Evolutionary conservation across 2,113 vertebrate species (phyloP), one percentile per base, ranked within the genome.

Genomic region (Panurus biarmicus): DNA sequence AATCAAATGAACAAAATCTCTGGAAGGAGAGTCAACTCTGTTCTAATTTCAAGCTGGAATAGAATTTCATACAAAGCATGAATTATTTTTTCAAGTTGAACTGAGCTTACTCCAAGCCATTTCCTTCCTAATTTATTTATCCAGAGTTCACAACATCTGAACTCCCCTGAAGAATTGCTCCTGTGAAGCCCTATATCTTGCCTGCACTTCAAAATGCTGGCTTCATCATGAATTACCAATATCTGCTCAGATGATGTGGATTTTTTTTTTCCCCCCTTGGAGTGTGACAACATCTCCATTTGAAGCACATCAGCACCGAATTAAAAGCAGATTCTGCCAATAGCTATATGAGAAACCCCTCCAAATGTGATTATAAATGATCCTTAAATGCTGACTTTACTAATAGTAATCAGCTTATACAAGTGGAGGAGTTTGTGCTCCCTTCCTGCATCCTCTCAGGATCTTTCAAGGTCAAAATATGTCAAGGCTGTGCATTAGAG

Each of bases 281-380:
- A 57, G 8, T 57, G 38, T 54, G 50, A 58, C 66, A 82, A 28
- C 42, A 48, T 82, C 47, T 88, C 56, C 13, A 36, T 73, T 73
- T 84, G 45, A 86, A 91, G 21, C 45, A 70, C 72, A 92, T 76
- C 83, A 86, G 22, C 38, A 72, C 19, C 1, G 4, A 85, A 66
- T 80, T 93, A 87, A 95, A 82, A 82, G 48, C 53, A 94, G 33
- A 31, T 57, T 95, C 95, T 94, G 84, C 66, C 65, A 95, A 92
- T 70, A 81, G 45, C 61, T 93, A 33, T 79, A 42, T 44, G 44
- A 93, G 51, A 69, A 86, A 93, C 76, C 90, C 31, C 17, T 96
- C 42, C 67, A 96, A 96, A 95, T 93, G 70, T 97, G 93, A 96
- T 97, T 97, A 96, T 90, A 94, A 96, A 93, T 94, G 58, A 90